Percentiles rank a stretch among this genome's conserved stretches.
phyloP scores from a whole-genome alignment of 2,113 vertebrate genomes.

The Gymnogyps californianus region DNA sequence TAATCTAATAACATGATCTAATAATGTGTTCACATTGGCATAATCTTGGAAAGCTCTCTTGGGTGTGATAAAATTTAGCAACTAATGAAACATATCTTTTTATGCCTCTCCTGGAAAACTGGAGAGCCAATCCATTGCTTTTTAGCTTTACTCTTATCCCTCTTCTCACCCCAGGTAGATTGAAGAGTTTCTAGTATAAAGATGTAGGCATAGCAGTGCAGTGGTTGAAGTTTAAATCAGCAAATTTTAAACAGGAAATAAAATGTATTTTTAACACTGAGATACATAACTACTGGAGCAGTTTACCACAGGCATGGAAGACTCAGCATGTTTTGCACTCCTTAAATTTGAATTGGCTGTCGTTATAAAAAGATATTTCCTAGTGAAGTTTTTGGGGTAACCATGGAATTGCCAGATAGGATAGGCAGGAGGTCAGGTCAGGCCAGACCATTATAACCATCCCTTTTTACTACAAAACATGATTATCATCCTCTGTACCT shows the following conservation, averaged over 20 bases:
- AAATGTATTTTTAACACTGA: background rate
- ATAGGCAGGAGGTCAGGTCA: background rate
- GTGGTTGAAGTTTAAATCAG: background rate
- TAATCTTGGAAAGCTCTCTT: background rate
- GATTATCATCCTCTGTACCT: background rate
- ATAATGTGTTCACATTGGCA: background rate
- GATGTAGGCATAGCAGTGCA: background rate
- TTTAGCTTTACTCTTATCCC: background rate
- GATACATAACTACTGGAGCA: background rate
- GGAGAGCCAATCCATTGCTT: background rate
- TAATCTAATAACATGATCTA: background rate
- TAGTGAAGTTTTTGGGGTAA: background rate
- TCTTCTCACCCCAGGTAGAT: background rate
- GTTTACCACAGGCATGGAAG: constrained; percentile 1
- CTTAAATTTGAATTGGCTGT: background rate
- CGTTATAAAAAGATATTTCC: background rate
- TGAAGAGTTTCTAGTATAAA: background rate
- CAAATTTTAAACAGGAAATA: constrained; percentile 3
- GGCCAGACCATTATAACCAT: background rate
- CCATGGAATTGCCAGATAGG: background rate
- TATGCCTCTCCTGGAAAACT: background rate
- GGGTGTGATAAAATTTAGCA: background rate
- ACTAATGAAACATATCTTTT: background rate
- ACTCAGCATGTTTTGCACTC: background rate
- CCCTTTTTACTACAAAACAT: background rate